Base-by-base conservation (phyloP, 1,140 invertebrate species). In the Chymomyza costata region DNA sequence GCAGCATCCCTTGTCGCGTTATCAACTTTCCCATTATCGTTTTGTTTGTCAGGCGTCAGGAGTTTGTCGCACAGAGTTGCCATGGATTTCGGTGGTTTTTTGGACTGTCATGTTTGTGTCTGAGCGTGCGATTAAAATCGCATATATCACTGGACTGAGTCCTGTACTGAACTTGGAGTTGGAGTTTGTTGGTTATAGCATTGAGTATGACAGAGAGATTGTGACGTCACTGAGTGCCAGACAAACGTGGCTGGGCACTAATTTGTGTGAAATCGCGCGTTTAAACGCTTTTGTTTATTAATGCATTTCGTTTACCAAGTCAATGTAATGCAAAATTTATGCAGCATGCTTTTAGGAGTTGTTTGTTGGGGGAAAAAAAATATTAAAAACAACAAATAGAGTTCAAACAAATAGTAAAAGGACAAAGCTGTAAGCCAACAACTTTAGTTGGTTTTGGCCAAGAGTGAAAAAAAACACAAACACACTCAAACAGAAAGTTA, bases 111-210 rank as follows among this genome's bases (percentile, higher is more conserved):
- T 71, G 67, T 71, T 71, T 71, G 65, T 71, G 68, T 71, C 68
- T 73, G 68, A 71, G 54, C 58, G 62, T 73, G 51, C 67, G 68
- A 73, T 73, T 73, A 71, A 73, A 71, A 73, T 73, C 68, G 67
- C 58, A 73, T 73, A 71, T 68, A 73, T 71, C 68, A 73, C 58
- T 47, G 56, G 40, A 15, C n/a, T 7, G 45, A 40, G 56, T 41
- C 45, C n/a, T 44, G 18, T 13, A 8, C 3, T 60, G 51, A 31
- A 51, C 50, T 48, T 39, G 39, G 6, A 14, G 28, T 11, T n/a
- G 8, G 8, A 17, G n/a, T 13, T 1, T 25, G n/a, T 2, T 16
- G 51, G 31, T 14, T 44, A 14, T n/a, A n/a, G n/a, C n/a, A n/a
- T n/a, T n/a, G n/a, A n/a, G n/a, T n/a, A n/a, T n/a, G n/a, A n/a